phyloP scores from a whole-genome alignment of 2,113 vertebrate genomes.

The Elaphurus davidianus region DNA sequence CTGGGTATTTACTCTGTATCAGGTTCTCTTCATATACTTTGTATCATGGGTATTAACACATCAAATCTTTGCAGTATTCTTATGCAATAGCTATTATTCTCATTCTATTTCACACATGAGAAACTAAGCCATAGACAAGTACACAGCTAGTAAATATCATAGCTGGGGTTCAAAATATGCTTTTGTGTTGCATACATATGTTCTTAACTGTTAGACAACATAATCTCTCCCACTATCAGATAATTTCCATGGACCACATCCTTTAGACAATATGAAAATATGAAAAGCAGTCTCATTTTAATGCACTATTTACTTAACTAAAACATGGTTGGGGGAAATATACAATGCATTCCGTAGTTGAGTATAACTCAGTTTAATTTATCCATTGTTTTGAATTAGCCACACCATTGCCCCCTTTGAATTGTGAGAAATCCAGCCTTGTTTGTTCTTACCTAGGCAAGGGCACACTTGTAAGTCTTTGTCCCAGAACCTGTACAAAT shows the following conservation, averaged over 20 bases:
- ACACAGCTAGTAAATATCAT: not conserved
- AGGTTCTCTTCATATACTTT: not conserved
- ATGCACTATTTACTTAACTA: not conserved
- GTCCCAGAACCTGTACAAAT: not conserved
- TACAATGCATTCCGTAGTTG: not conserved
- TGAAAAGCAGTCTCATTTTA: slow-evolving; percentile 4
- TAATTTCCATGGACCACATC: not conserved
- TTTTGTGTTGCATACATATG: not conserved
- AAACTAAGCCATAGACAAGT: not conserved
- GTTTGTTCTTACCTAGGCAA: not conserved
- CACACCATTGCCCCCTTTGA: not conserved
- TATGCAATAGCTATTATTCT: not conserved
- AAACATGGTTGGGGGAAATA: not conserved
- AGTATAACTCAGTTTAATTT: slow-evolving; percentile 12
- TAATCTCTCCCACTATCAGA: not conserved
- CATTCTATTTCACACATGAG: not conserved
- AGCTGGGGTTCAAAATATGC: not conserved
- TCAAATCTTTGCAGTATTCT: not conserved
- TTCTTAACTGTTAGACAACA: not conserved
- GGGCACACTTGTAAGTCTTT: not conserved
- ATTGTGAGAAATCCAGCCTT: not conserved
- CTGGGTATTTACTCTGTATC: not conserved
- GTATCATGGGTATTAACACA: not conserved
- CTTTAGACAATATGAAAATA: not conserved
- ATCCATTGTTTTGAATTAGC: not conserved